phyloP scores from a whole-genome alignment of 2,797 vertebrate species.

The Columba guinea region DNA sequence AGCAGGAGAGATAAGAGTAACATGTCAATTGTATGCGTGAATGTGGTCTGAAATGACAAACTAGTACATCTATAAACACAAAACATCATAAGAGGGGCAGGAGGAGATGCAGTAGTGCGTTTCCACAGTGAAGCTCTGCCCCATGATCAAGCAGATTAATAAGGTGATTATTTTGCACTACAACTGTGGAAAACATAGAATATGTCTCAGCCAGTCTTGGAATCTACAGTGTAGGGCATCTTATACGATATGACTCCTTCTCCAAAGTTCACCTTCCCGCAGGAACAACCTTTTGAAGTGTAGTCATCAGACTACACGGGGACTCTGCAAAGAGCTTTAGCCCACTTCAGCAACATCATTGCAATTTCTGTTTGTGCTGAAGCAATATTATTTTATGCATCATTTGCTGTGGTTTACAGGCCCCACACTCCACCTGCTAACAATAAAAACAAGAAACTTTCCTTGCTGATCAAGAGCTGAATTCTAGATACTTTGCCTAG shows the following conservation, averaged over 20 bases:
- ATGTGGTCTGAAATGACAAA: background rate
- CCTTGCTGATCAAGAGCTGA: background rate
- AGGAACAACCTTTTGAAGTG: background rate
- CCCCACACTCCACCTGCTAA: background rate
- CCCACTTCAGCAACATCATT: background rate
- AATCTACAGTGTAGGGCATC: too few species aligned
- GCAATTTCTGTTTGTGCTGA: background rate
- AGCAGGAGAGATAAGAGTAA: rapidly evolving
- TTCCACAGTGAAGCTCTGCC: background rate
- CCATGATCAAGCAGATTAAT: rapidly evolving
- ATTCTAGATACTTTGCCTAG: background rate
- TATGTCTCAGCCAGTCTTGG: background rate
- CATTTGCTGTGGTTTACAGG: background rate
- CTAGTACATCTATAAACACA: background rate
- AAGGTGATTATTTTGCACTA: rapidly evolving
- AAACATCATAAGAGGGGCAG: rapidly evolving
- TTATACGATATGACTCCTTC: rapidly evolving
- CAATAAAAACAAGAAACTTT: background rate
- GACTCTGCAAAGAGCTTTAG: background rate
- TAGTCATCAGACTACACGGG: background rate
- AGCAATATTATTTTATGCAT: conserved; percentile 8
- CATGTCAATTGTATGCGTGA: background rate
- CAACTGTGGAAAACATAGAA: background rate
- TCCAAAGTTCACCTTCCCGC: background rate
- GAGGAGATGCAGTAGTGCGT: background rate